Evolutionary conservation across 30 jellyfish, hydroid and myxozoan species (phyloP).

Genomic region (Mastigias papua): DNA sequence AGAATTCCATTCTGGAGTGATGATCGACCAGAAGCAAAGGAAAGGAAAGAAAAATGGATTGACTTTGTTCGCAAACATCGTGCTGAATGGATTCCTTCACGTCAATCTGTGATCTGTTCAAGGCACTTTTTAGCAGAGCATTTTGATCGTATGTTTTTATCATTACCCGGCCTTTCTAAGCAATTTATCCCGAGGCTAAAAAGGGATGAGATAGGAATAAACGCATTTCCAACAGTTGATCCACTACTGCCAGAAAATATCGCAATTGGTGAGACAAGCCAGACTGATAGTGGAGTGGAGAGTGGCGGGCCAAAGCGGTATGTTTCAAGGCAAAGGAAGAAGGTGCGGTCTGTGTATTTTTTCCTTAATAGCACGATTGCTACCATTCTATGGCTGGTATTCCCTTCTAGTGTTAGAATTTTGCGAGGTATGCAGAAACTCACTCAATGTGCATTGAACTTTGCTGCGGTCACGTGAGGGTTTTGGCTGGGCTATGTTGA

Average conservation of each 20-base stretch:
- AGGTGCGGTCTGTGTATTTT: neutral
- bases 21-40: constrained; percentile 17
- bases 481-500: too few species aligned
- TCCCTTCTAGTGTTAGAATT: too few species aligned
- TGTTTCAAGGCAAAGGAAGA: constrained; percentile 1
- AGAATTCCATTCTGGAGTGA: constrained; percentile 27
- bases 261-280: neutral
- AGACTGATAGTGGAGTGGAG: constrained; percentile 10
- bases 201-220: constrained; percentile 12
- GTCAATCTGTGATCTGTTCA: constrained; percentile 31
- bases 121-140: constrained; percentile 22
- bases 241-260: constrained; percentile 11
- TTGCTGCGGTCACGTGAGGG: too few species aligned
- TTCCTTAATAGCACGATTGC: neutral
- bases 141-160: constrained; percentile 4
- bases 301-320: constrained; percentile 15
- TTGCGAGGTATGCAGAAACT: too few species aligned
- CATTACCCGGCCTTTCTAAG: constrained; percentile 1
- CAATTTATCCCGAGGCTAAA: constrained; percentile 6
- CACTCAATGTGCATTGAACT: too few species aligned
- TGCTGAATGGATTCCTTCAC: constrained; percentile 18
- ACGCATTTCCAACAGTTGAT: constrained; percentile 8
- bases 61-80: constrained; percentile 23
- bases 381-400: neutral
- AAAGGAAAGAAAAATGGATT: constrained; percentile 29